Base-by-base conservation (phyloP, 2,888 invertebrate species). In the Branchipolynoe longqiensis region DNA sequence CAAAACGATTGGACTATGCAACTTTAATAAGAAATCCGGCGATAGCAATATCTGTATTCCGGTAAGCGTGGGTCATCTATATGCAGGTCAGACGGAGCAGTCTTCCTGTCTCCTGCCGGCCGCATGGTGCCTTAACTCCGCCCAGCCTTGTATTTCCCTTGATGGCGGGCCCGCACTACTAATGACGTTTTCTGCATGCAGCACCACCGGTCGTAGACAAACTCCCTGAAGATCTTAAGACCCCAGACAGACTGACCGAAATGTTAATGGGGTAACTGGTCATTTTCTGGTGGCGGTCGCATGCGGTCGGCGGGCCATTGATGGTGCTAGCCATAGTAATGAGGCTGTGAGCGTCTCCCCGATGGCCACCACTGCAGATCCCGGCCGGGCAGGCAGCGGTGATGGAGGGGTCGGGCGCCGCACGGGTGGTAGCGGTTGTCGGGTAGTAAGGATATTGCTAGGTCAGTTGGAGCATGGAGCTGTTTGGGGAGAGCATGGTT, bases 131-230 rank as follows among this genome's bases (percentile, higher is more conserved):
- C 78, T 78, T 78, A 78, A 78, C 78, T 78, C 78, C 22, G 78
- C 78, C 78, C 31, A 78, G 78, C 78, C 78, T 78, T 78, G 78
- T 78, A 78, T 78, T 78, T 78, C 78, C 78, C 78, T 33, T 48
- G 78, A 78, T 78, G 78, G 48, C 78, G 78, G 48, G 48, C 48
- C 78, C 28, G 48, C 41, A 78, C 78, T 78, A 78, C 78, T 78
- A 78, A 78, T 78, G 78, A 78, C 78, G 78, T 78, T 78, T 78
- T 78, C 78, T 78, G 78, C 78, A 78, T 78, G 78, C 78, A 78
- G 78, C 31, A 48, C 78, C 78, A 78, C 48, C 54, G 33, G 54
- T 78, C 48, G 78, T 78, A 78, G 78, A 78, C 78, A 78, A 78
- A 78, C 78, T 78, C 78, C 78, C 78, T 48, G 41, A 78, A 78